Evolutionary conservation across 2,888 invertebrate genomes (phyloP).

Genomic region (Brachyopa scutellaris): DNA sequence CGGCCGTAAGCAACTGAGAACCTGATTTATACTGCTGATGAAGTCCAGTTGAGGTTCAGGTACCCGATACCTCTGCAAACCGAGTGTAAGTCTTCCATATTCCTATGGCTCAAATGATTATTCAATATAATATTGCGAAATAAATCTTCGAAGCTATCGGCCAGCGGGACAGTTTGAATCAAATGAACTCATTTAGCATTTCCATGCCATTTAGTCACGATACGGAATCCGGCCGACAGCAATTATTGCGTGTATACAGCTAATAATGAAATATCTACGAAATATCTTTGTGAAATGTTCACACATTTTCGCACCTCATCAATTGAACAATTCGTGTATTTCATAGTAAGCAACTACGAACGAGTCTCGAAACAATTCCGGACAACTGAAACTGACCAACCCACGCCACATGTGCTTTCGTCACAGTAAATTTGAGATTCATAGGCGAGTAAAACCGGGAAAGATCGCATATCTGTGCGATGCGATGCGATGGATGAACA

Average conservation of each 20-base stretch:
- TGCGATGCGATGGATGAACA: slow-evolving; percentile 43
- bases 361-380: background rate
- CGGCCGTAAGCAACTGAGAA: slow-evolving; percentile 18
- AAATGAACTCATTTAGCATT: slow-evolving; percentile 54
- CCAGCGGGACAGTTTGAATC: slow-evolving; percentile 27
- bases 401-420: slow-evolving; percentile 49
- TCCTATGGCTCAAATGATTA: background rate
- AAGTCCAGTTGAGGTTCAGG: background rate
- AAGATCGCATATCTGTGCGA: slow-evolving; percentile 45
- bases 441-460: slow-evolving; percentile 49
- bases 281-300: slow-evolving; percentile 40
- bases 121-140: slow-evolving; percentile 49
- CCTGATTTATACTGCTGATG: slow-evolving; percentile 37
- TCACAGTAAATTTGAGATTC: slow-evolving; percentile 68
- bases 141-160: slow-evolving; percentile 28
- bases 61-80: slow-evolving; percentile 12
- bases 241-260: slow-evolving; percentile 33
- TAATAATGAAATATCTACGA: slow-evolving; percentile 49
- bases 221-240: slow-evolving; percentile 25
- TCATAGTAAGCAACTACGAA: no score
- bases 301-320: slow-evolving; percentile 60
- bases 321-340: slow-evolving; percentile 26
- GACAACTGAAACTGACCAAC: background rate
- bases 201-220: slow-evolving; percentile 54
- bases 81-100: background rate